These are phyloP conservation scores for Neolamprologus toae DNA, from an alignment of 2,113 vertebrate genomes.

Conservation along the genomic window DNA sequence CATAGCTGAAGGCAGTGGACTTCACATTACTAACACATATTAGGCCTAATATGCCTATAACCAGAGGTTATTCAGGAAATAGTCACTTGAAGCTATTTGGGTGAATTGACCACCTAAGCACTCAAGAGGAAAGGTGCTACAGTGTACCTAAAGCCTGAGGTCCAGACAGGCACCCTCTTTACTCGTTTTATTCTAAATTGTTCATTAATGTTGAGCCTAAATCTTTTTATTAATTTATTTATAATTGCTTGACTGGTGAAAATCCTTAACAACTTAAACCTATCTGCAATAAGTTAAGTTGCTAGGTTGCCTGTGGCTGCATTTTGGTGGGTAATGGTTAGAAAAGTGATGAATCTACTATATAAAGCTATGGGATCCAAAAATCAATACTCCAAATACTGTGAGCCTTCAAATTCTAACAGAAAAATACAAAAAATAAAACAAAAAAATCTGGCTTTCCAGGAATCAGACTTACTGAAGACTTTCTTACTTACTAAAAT, in stretches of 20 bases:
- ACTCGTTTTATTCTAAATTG: background rate
- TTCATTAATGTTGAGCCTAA: background rate
- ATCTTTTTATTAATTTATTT: background rate
- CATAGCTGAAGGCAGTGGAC: background rate
- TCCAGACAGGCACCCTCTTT: background rate
- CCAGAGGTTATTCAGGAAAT: background rate
- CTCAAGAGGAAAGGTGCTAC: background rate
- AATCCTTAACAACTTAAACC: background rate
- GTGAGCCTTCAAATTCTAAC: background rate
- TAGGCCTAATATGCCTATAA: background rate
- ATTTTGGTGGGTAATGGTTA: background rate
- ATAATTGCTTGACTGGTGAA: background rate
- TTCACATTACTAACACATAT: background rate
- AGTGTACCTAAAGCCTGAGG: background rate
- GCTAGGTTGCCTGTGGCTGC: background rate
- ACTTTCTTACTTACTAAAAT: background rate
- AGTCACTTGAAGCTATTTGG: background rate
- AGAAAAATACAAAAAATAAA: background rate
- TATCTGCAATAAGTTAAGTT: accelerated
- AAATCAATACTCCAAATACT: background rate
- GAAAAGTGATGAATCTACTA: background rate
- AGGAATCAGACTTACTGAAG: background rate
- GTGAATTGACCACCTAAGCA: background rate
- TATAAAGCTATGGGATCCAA: background rate
- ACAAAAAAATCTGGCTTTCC: background rate